Percentiles rank a stretch among this genome's conserved stretches.
Evolutionary conservation across 2,888 invertebrate genomes (phyloP).

Genomic region (Oligia latruncula): DNA sequence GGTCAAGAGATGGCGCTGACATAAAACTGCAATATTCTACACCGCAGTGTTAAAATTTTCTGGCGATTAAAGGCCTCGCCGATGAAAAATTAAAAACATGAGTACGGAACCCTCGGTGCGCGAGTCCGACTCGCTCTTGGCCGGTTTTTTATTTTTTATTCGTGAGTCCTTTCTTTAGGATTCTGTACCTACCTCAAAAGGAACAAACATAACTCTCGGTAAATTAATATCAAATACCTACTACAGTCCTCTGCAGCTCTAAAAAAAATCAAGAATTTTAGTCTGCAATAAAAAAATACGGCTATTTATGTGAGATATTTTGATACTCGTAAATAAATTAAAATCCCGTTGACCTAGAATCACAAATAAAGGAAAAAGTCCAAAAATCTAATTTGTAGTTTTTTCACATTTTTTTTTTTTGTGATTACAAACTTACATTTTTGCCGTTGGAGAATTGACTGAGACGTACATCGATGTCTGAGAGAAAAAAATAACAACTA

Average conservation of each 20-base stretch:
- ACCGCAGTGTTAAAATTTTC: too few relatives aligned
- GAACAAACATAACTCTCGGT: not conserved
- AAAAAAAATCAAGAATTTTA: not conserved
- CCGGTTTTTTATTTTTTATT: too few relatives aligned
- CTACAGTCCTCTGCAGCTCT: not conserved
- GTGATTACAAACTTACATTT: not conserved
- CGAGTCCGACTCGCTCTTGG: too few relatives aligned
- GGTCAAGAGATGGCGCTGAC: too few relatives aligned
- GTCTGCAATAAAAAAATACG: not conserved
- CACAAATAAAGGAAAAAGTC: not conserved
- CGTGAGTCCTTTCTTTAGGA: not conserved
- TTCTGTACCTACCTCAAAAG: not conserved
- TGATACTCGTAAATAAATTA: not conserved
- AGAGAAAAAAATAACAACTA: not conserved
- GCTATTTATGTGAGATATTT: not conserved
- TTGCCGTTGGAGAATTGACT: not conserved
- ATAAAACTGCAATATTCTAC: too few relatives aligned
- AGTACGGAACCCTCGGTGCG: too few relatives aligned
- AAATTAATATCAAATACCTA: not conserved
- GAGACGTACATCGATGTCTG: not conserved
- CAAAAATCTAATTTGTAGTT: not conserved
- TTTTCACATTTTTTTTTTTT: not conserved
- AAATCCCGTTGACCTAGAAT: not conserved
- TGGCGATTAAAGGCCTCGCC: too few relatives aligned
- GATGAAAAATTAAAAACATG: too few relatives aligned